phyloP scores from a whole-genome alignment of 2,113 vertebrate species.

The Atractosteus spatula region DNA sequence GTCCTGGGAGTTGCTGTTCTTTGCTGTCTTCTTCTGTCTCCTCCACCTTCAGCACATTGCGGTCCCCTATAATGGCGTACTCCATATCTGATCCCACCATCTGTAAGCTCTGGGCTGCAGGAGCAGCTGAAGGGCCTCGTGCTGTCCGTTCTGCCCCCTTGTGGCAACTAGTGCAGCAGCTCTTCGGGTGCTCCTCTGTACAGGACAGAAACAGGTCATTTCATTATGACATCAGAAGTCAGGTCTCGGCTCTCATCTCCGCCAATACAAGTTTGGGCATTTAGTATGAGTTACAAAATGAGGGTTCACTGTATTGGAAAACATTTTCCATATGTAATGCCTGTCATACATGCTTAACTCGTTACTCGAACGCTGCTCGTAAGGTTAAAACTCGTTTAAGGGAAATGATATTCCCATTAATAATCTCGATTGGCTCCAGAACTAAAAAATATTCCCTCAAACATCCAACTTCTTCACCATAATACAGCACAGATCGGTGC shows the following conservation, averaged over 20 bases:
- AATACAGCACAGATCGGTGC: too few species aligned
- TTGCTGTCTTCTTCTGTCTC: conserved; percentile 6
- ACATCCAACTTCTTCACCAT: too few species aligned
- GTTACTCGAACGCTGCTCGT: too few species aligned
- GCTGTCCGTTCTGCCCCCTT: conserved; percentile 21
- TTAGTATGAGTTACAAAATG: neutral
- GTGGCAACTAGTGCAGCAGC: conserved; percentile 24
- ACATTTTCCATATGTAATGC: neutral
- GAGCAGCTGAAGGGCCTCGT: neutral
- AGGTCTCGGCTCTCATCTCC: neutral
- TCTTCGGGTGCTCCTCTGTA: conserved; percentile 2
- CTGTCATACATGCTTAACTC: too few species aligned
- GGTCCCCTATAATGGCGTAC: conserved; percentile 61
- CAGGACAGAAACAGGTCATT: neutral
- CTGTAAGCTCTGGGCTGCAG: conserved; percentile 31
- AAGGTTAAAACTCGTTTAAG: too few species aligned
- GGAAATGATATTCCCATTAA: too few species aligned
- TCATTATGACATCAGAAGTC: neutral
- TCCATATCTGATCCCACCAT: conserved; percentile 48
- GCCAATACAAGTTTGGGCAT: neutral
- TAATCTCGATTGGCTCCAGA: too few species aligned
- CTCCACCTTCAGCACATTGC: conserved; percentile 51
- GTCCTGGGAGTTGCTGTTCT: neutral
- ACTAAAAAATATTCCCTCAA: too few species aligned
- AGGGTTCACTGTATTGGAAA: neutral